A percentile compares a stretch with the other conserved stretches of the same genome.
phyloP scores from a whole-genome alignment of 1,140 invertebrate genomes.

The Hycleus cichorii region DNA sequence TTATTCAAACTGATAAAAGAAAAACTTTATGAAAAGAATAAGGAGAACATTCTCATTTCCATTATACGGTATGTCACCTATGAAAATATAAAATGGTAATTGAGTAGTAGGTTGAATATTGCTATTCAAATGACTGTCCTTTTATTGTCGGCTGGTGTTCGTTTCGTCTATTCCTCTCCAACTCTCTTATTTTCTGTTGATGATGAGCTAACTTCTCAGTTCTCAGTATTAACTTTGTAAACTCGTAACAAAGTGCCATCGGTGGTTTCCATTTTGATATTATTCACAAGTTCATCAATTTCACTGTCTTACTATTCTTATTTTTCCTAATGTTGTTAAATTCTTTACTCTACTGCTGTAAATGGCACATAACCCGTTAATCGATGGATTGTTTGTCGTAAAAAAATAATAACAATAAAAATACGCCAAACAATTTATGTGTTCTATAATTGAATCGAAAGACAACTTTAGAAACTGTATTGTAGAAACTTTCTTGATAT shows the following conservation, averaged over 20 bases:
- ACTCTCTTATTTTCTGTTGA: constrained; percentile 1
- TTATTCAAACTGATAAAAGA: too few species aligned
- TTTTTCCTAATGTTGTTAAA: too few species aligned
- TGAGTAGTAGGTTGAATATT: constrained; percentile 10
- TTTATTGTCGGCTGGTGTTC: constrained; percentile 12
- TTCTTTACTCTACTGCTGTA: too few species aligned
- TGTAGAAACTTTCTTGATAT: too few species aligned
- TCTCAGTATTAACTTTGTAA: constrained; percentile 17
- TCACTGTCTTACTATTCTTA: not conserved
- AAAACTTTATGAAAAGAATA: too few species aligned
- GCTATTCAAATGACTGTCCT: constrained; percentile 9
- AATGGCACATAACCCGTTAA: too few species aligned
- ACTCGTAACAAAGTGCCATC: constrained; percentile 18
- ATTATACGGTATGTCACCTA: not conserved
- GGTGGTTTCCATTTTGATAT: constrained; percentile 17
- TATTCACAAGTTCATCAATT: constrained; percentile 15
- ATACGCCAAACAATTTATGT: too few species aligned
- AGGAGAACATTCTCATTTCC: too few species aligned
- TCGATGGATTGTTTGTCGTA: too few species aligned
- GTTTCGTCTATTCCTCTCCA: constrained; percentile 5
- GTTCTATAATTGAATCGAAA: too few species aligned
- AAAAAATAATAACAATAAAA: too few species aligned
- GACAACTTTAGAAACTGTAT: too few species aligned
- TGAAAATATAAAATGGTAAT: constrained; percentile 16
- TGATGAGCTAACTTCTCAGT: constrained; percentile 17